Evolutionary conservation across 1,140 invertebrate species (phyloP), one percentile per base, ranked within the genome.

Genomic region (Ostrea edulis): DNA sequence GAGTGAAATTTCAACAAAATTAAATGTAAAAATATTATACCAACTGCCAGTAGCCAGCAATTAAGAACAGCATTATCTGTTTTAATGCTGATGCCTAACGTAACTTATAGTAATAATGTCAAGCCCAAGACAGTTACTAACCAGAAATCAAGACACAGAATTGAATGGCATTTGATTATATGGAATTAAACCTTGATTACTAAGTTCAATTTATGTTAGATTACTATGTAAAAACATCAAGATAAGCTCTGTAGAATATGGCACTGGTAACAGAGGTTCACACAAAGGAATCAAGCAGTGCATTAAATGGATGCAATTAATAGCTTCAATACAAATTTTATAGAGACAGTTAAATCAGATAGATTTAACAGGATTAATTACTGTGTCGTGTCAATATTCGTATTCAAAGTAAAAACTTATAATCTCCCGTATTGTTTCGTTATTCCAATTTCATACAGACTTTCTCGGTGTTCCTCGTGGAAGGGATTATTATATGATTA

Each of bases 401-500:
- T 12, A 11, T 77, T 77, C 68, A 77, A 14, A 77, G 68, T 77
- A 77, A 77, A 77, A 77, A 62, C 22, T 77, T 9, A 14, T 77
- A 77, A 77, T 77, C 68, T 25, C 25, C 8, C 4, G 7, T 29
- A 77, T 77, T 22, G 25, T 77, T 77, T 77, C 68, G 35, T 77
- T 77, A 77, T 77, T 77, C 68, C 29, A 29, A 14, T 77, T 77
- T 77, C 68, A 22, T 77, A 44, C 25, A 77, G 68, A 77, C 68
- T 77, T 77, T 77, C 25, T 77, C 68, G 29, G 29, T 77, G 29
- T 25, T 77, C 68, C 25, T 77, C 9, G 29, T 77, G 25, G 29
- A 77, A 77, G 68, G 55, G 68, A 77, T 77, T 77, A 77, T 77
- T 29, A 77, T 77, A 77, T 77, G 68, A 77, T 77, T 77, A 77